Percentiles rank a stretch among this genome's conserved stretches.
These are phyloP conservation scores for Alloplasta piceator DNA, from an alignment of 2,888 invertebrate species.

Conservation along the genomic window DNA sequence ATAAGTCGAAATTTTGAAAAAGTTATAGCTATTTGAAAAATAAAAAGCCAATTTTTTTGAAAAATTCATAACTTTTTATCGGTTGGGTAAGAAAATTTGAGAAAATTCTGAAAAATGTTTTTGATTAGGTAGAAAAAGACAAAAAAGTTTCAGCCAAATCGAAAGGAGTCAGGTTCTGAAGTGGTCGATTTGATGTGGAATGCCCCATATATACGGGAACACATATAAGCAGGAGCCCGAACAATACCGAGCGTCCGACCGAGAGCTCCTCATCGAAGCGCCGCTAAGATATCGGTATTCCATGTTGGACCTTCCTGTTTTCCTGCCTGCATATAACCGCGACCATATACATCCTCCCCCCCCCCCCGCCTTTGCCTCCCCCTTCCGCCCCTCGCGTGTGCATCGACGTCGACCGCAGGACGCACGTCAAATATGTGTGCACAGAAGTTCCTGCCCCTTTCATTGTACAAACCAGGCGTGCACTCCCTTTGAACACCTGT, in stretches of 20 bases:
- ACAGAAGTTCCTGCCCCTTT: conserved; percentile 56
- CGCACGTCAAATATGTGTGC: conserved; percentile 60
- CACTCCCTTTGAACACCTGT: conserved; percentile 54
- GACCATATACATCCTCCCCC: conserved; percentile 7
- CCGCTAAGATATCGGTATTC: conserved; percentile 61
- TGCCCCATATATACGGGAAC: conserved; percentile 33
- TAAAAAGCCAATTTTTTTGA: too few species aligned
- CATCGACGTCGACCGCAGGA: conserved; percentile 37
- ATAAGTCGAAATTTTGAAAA: too few species aligned
- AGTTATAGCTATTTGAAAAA: too few species aligned
- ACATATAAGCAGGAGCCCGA: conserved; percentile 46
- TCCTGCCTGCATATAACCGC: conserved; percentile 25
- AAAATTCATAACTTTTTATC: too few species aligned
- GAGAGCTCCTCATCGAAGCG: conserved; percentile 14
- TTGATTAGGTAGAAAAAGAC: too few species aligned
- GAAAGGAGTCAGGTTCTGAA: too few species aligned
- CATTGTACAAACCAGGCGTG: not conserved
- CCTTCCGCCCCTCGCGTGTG: not conserved
- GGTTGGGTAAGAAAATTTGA: too few species aligned
- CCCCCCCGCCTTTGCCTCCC: not conserved
- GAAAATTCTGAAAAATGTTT: too few species aligned
- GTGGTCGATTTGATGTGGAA: too few species aligned
- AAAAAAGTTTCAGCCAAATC: too few species aligned
- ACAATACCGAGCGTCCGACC: conserved; percentile 55
- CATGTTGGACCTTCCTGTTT: conserved; percentile 55